Evolutionary conservation across 2,797 vertebrate genomes (phyloP).

Genomic region (Amphiprion clarkii): DNA sequence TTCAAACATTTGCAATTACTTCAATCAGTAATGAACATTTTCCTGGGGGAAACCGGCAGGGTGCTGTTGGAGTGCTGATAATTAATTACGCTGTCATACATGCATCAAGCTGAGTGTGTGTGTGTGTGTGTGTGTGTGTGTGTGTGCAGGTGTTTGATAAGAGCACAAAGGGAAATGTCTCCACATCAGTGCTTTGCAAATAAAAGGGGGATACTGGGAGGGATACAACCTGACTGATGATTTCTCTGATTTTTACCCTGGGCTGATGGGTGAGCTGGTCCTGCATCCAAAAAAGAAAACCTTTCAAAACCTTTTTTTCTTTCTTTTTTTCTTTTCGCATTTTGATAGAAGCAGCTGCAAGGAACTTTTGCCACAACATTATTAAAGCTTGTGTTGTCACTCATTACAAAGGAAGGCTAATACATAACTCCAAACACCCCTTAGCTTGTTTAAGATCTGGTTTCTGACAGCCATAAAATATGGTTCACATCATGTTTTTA

Average conservation of each 20-base stretch:
- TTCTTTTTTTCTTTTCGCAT: too few relatives aligned
- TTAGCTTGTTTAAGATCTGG: too few relatives aligned
- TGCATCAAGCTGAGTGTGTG: slow-evolving; percentile 17
- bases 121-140: background rate
- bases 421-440: too few relatives aligned
- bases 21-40: slow-evolving; percentile 62
- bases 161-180: slow-evolving; percentile 5
- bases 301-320: too few relatives aligned
- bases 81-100: slow-evolving; percentile 63
- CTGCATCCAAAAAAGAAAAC: background rate
- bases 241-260: background rate
- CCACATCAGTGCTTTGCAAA: background rate
- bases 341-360: too few relatives aligned
- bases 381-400: too few relatives aligned
- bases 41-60: slow-evolving; percentile 36
- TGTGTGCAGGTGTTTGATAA: slow-evolving; percentile 1
- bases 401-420: too few relatives aligned
- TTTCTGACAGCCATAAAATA: too few relatives aligned
- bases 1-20: slow-evolving; percentile 49
- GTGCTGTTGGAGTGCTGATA: slow-evolving; percentile 44
- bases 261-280: background rate
- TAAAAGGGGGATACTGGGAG: background rate
- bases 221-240: background rate
- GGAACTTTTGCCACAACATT: too few relatives aligned
- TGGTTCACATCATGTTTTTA: too few relatives aligned